phyloP scores from a whole-genome alignment of 1,140 invertebrate genomes.

The Psix sp. region DNA sequence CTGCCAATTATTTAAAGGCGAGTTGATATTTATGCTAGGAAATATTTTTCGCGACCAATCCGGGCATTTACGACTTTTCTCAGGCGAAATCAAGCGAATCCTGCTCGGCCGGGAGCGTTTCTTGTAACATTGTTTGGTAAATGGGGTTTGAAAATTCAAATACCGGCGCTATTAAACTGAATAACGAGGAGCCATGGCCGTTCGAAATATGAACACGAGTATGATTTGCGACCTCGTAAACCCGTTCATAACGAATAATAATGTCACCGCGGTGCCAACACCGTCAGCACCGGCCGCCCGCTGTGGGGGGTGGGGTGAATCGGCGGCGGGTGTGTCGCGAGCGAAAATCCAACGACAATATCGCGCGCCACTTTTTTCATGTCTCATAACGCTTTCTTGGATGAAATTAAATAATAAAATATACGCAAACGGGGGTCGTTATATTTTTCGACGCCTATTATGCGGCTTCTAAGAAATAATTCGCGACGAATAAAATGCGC shows the following conservation, averaged over 20 bases:
- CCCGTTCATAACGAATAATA: constrained; percentile 78
- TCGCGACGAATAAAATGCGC: too few relatives aligned
- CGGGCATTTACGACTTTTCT: constrained; percentile 35
- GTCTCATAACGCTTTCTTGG: constrained; percentile 71
- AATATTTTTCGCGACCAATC: too few relatives aligned
- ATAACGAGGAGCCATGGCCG: constrained; percentile 74
- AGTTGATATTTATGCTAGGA: too few relatives aligned
- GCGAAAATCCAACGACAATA: constrained; percentile 76
- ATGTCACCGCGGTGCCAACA: constrained; percentile 71
- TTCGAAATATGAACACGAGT: constrained; percentile 77
- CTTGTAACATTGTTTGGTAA: constrained; percentile 58
- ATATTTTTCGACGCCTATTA: constrained; percentile 26
- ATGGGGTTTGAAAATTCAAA: constrained; percentile 75
- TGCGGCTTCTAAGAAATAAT: neutral
- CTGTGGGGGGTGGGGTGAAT: constrained; percentile 1
- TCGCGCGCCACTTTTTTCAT: constrained; percentile 73
- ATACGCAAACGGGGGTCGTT: constrained; percentile 57
- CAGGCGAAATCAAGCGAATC: constrained; percentile 27
- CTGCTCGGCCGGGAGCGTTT: constrained; percentile 25
- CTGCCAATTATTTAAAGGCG: too few relatives aligned
- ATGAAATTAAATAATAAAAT: constrained; percentile 78
- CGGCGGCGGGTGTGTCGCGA: constrained; percentile 36
- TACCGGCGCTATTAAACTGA: constrained; percentile 76
- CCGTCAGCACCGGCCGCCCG: constrained; percentile 48
- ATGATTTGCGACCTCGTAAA: constrained; percentile 78